Evolutionary conservation across 2,113 vertebrate genomes (phyloP), one percentile per base, ranked within the genome.

Genomic region (Platysternon megacephalum): DNA sequence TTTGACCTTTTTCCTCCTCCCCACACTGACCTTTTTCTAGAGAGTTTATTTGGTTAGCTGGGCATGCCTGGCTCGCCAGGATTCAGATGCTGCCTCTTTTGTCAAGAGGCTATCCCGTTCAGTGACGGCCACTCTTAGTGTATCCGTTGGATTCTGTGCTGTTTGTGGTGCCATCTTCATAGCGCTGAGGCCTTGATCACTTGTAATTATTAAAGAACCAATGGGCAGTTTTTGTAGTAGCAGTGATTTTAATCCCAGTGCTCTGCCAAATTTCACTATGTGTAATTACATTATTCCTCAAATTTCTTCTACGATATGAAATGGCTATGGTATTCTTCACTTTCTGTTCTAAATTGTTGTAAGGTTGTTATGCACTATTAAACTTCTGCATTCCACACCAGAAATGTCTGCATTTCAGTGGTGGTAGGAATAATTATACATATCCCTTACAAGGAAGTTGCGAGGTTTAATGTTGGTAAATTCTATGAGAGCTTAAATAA

Each of bases 301-400:
- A 58, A 29, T 58, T n/a, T n/a, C n/a, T 29, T 29, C 28, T 29
- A 58, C 26, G 29, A 58, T 58, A 6, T 58, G 39, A 8, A 79
- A 79, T 4, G 42, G 21, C 55, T 46, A 24, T 19, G 32, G 29
- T 2, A 5, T 4, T 39, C 56, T n/a, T 53, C 39, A 11, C 32
- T 1, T 61, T 35, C 46, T 42, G 32, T 35, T 14, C 24, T 2
- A 48, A n/a, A 17, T 44, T 1, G 22, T 0, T 6, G 16, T 44
- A 8, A 12, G n/a, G 5, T 35, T 3, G 4, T 21, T 3, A 0
- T 0, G 8, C 39, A n/a, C 48, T 17, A 14, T 39, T 17, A 14
- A 8, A 39, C 39, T 13, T 22, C 55, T 3, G 4, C 0, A 16
- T 9, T 5, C 2, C n/a, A 4, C 0, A 11, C 24, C 29, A 19